Conservation (phyloP, 2,113 vertebrate species). For the Globicephala melas region DNA sequence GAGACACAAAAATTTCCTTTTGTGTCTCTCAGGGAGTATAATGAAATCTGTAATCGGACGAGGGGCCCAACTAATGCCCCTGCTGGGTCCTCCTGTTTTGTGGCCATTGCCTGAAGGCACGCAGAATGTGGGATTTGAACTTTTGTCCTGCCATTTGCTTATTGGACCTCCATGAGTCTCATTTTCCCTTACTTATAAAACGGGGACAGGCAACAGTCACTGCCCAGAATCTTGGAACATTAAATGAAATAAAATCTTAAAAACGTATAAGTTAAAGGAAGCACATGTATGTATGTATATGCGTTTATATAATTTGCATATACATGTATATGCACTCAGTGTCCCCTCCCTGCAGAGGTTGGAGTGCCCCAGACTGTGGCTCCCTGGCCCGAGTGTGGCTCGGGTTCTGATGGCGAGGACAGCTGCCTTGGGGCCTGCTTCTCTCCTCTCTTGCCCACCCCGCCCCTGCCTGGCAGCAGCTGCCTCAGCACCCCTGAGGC, state of each 20-base stretch:
- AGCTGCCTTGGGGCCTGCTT: background rate
- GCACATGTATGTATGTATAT: rapidly evolving
- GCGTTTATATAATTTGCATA: no score
- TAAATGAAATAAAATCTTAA: background rate
- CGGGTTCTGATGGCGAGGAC: background rate
- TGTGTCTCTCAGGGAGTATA: background rate
- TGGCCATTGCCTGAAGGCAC: background rate
- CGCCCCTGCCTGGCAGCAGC: constrained; percentile 12
- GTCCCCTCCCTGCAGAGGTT: background rate
- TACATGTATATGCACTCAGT: rapidly evolving
- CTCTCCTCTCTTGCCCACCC: background rate
- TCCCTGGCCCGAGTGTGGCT: rapidly evolving
- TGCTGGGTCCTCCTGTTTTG: rapidly evolving
- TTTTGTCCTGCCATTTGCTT: background rate
- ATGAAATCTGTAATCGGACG: background rate
- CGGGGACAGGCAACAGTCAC: background rate
- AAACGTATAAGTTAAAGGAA: background rate
- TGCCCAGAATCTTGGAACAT: background rate
- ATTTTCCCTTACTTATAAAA: background rate
- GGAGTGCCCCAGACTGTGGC: background rate
- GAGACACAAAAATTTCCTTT: background rate
- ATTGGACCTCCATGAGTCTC: background rate
- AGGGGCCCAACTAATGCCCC: rapidly evolving
- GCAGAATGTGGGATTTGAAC: background rate
- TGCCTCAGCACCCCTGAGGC: background rate